These are phyloP conservation scores for Drosophila ambigua DNA, from an alignment of 1,140 invertebrate species.

Conservation along the genomic window DNA sequence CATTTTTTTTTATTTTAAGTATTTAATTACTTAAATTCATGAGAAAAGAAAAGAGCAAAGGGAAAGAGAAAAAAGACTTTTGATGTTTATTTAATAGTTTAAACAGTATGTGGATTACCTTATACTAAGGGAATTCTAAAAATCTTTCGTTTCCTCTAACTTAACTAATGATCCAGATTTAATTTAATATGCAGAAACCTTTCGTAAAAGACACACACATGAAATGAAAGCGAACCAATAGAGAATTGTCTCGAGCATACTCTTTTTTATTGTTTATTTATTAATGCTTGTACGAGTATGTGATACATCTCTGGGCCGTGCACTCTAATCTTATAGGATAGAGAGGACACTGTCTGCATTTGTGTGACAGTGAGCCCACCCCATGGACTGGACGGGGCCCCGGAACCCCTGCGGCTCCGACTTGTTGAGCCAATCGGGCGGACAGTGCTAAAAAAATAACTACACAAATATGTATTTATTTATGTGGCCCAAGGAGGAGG, in stretches of 20 bases:
- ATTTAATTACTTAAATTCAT: too few relatives aligned
- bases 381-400: conserved; percentile 15
- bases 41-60: too few relatives aligned
- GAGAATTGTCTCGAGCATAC: not conserved
- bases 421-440: conserved; percentile 73
- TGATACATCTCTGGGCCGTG: conserved; percentile 27
- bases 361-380: conserved; percentile 20
- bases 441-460: conserved; percentile 50
- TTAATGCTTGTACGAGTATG: not conserved
- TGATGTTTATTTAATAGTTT: too few relatives aligned
- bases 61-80: not conserved
- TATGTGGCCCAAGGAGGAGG: conserved; percentile 50
- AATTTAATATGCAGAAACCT: too few relatives aligned
- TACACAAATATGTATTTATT: conserved; percentile 72
- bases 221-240: conserved; percentile 16
- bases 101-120: too few relatives aligned
- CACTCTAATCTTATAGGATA: not conserved
- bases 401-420: conserved; percentile 38
- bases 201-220: not conserved
- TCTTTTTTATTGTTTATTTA: conserved; percentile 10
- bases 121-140: too few relatives aligned
- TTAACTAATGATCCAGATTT: too few relatives aligned
- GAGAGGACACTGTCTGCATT: conserved; percentile 16
- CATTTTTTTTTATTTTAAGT: too few relatives aligned
- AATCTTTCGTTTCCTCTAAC: too few relatives aligned